Evolutionary conservation across 2,113 vertebrate species (phyloP), one percentile per base, ranked within the genome.

Genomic region (human): DNA sequence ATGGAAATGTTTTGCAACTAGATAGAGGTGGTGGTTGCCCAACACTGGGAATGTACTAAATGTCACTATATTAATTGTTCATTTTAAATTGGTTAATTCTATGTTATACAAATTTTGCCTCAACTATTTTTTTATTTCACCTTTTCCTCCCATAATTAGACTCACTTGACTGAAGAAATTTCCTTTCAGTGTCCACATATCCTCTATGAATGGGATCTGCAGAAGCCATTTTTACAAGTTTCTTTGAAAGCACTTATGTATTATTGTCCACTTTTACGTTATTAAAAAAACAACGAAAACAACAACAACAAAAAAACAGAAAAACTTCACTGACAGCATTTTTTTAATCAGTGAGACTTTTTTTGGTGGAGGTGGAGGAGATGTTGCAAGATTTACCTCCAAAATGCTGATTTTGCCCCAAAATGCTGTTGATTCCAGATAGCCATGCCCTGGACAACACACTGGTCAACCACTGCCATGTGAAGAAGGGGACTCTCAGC

Each of bases 31-130:
- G 38, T 17, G 2, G 5, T 35, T 25, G 25, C 0, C 52, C 7
- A 73, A 57, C 45, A 81, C 22, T 57, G 18, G 10, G 38, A 93
- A 23, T 66, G 38, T 25, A 40, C 45, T 73, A 75, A 95, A 86
- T 57, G 25, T 23, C 45, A 35, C 20, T 6, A n/a, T 6, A 64
- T 32, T 64, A 78, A 61, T 35, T 38, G 12, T 78, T 93, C 45
- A 14, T 17, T 90, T 96, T 50, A 50, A 96, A 93, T 45, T 30
- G 20, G n/a, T 73, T 84, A 90, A 16, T 32, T 43, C 9, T 84
- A 48, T 32, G n/a, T 40, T 81, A 32, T 61, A 10, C 55, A 25
- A 23, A 68, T 80, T 82, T 83, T 70, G n/a, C 5, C 35, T 90
- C 61, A 75, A 80, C 43, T 52, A 64, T n/a, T 88, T 95, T 48